Evolutionary conservation across 2,797 vertebrate genomes (phyloP), one percentile per base, ranked within the genome.

Genomic region (Labeo calbasu): DNA sequence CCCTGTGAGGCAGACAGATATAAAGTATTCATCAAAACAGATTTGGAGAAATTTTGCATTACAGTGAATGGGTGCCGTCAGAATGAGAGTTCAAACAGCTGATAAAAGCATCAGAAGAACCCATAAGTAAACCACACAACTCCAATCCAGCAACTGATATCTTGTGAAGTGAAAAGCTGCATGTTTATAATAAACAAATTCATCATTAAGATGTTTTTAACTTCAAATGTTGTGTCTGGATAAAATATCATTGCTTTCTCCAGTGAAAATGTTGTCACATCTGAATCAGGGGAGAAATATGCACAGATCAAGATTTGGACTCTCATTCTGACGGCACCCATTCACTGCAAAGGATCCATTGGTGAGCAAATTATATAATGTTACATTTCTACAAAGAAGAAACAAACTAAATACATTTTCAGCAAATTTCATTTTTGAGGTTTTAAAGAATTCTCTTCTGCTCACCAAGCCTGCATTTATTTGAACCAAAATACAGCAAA

Each of bases 1-100:
- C 98, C 98, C 98, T 99, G 87, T 2, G 68, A 76, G 71, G 15
- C 3, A 79, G 76, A n/a, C 21, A 85, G 2, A 9, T 15, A 40
- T 5, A 32, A 13, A 50, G 46, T 48, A 51, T 57, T 57, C 5
- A 14, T 25, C 12, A 25, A n/a, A 61, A 61, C 5, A 25, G 10
- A 61, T 25, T 5, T 61, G 59, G 5, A 25, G 23, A 25, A 25
- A 13, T 59, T 59, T 11, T 23, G 55, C 53, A n/a, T 61, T 61
- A 23, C 57, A 61, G 13, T 28, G 59, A 63, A 63, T 63, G 59
- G 59, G 23, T 63, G 59, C 13, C 59, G 0, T 28, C 59, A 63
- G 23, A 63, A 61, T 61, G 23, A 13, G 13, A 25, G 59, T 14
- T 13, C 13, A 63, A 28, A 63, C 14, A 7, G 23, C 13, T 25